A percentile compares a stretch with the other conserved stretches of the same genome.
Evolutionary conservation across 2,797 vertebrate species (phyloP).

Genomic region (Phalanger gymnotis): DNA sequence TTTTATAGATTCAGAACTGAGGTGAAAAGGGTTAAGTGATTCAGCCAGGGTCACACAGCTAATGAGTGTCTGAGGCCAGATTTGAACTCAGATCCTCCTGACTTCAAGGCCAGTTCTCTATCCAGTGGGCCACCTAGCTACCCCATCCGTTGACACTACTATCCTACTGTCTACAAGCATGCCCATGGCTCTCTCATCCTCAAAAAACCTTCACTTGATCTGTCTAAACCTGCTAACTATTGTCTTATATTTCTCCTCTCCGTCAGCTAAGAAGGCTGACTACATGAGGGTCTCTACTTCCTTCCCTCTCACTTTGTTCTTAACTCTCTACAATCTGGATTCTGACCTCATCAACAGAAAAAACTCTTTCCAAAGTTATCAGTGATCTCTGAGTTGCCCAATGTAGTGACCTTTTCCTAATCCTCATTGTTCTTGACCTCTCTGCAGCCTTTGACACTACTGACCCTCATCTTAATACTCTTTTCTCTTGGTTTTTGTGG

Average conservation of each 20-base stretch:
- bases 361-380: background rate
- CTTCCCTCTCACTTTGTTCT: background rate
- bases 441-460: background rate
- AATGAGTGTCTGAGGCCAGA: no score
- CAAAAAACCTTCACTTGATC: background rate
- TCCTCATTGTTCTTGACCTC: background rate
- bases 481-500: no score
- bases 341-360: background rate
- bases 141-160: background rate
- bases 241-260: background rate
- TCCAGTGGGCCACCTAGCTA: background rate
- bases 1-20: no score
- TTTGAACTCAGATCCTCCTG: no score
- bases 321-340: background rate
- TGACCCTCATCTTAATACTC: no score
- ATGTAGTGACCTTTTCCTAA: background rate
- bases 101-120: no score
- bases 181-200: background rate
- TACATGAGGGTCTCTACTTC: background rate
- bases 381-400: background rate
- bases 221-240: background rate
- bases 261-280: background rate
- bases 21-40: no score
- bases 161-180: background rate
- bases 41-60: no score